Percentiles rank a stretch among this genome's conserved stretches.
These are phyloP conservation scores for Larimichthys crocea DNA, from an alignment of 2,113 vertebrate species.

Conservation along the genomic window DNA sequence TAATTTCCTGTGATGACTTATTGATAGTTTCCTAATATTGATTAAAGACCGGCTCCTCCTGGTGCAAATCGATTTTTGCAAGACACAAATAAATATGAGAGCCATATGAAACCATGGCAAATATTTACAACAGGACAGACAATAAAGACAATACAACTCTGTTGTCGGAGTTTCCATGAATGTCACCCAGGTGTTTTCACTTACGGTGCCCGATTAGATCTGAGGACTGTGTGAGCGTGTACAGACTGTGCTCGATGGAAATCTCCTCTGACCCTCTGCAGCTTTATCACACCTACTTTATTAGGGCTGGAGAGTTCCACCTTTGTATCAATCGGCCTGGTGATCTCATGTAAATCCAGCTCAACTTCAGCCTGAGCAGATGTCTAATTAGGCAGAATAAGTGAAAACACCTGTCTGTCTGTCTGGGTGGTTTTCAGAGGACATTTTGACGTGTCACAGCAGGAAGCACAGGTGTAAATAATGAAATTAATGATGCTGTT, in stretches of 20 bases:
- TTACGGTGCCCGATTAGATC: neutral
- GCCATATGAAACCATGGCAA: neutral
- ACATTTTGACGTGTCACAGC: neutral
- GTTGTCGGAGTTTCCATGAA: neutral
- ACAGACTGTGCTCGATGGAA: neutral
- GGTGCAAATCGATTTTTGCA: neutral
- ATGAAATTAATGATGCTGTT: neutral
- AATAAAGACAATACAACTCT: neutral
- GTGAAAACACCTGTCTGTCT: slow-evolving; percentile 4
- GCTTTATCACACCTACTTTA: neutral
- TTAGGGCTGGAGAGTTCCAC: neutral
- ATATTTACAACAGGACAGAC: too few relatives aligned
- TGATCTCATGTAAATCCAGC: neutral
- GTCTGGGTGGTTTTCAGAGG: slow-evolving; percentile 5
- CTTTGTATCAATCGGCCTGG: slow-evolving; percentile 3
- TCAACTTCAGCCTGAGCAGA: slow-evolving; percentile 15
- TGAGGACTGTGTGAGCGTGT: neutral
- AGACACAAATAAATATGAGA: neutral
- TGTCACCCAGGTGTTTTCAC: neutral
- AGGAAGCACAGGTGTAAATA: neutral
- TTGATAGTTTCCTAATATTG: neutral
- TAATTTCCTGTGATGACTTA: neutral
- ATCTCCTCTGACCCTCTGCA: neutral
- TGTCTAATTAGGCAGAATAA: slow-evolving; percentile 3
- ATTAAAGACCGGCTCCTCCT: neutral